These are phyloP conservation scores for Hydriomena furcata DNA, from an alignment of 2,888 invertebrate species.

Conservation along the genomic window DNA sequence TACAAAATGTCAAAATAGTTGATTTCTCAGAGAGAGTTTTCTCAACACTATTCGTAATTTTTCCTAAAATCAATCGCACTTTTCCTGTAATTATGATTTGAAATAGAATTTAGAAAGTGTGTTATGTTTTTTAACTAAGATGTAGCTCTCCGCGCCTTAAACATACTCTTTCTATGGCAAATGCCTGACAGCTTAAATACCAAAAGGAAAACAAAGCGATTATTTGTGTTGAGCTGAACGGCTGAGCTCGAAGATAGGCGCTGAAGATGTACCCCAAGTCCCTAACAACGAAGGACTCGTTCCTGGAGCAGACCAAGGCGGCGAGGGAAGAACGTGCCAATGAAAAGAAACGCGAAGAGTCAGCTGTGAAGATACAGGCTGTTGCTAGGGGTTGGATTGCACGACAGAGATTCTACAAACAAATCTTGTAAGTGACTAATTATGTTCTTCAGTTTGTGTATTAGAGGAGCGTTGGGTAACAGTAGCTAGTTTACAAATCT, in stretches of 20 bases:
- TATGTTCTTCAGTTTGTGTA: too few species aligned
- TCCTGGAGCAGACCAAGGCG: slow-evolving; percentile 95
- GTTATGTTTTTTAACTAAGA: slow-evolving; percentile 26
- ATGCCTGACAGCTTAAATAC: slow-evolving; percentile 52
- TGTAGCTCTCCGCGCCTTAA: slow-evolving; percentile 38
- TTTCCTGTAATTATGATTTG: slow-evolving; percentile 43
- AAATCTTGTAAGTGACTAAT: slow-evolving; percentile 86
- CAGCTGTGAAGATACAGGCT: slow-evolving; percentile 90
- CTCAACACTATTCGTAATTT: slow-evolving; percentile 36
- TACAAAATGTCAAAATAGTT: slow-evolving; percentile 49
- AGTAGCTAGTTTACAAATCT: too few species aligned
- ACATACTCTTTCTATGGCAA: slow-evolving; percentile 30
- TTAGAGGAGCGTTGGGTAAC: too few species aligned
- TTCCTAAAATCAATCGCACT: slow-evolving; percentile 33
- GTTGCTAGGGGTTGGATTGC: slow-evolving; percentile 89
- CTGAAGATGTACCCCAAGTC: slow-evolving; percentile 70
- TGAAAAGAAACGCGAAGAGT: slow-evolving; percentile 91
- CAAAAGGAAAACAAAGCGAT: slow-evolving; percentile 64
- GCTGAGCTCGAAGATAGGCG: slow-evolving; percentile 28
- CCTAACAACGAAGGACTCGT: slow-evolving; percentile 87
- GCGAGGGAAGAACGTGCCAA: slow-evolving; percentile 94
- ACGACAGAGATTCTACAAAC: slow-evolving; percentile 83
- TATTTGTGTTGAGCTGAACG: slow-evolving; percentile 12
- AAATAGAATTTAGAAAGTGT: slow-evolving; percentile 24
- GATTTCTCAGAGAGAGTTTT: slow-evolving; percentile 35